phyloP scores from a whole-genome alignment of 30 jellyfish, hydroid and myxozoan genomes.

The Calvadosia cruxmelitensis region DNA sequence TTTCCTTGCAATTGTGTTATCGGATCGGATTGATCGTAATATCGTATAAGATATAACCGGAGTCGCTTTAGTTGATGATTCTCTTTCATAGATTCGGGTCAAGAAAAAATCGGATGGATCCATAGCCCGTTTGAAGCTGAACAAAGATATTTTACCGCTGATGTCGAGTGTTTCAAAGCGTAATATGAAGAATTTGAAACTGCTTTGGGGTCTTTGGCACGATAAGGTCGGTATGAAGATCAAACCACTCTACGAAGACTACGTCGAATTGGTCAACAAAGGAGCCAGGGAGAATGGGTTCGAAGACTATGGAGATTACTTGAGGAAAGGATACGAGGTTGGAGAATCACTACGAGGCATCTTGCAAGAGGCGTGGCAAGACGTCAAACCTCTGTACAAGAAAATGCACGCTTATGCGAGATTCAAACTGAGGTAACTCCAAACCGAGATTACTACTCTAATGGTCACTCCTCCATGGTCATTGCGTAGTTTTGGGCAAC shows the following conservation, averaged over 20 bases:
- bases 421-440: constrained; percentile 47
- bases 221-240: constrained; percentile 55
- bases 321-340: constrained; percentile 59
- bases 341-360: constrained; percentile 30
- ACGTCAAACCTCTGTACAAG: constrained; percentile 43
- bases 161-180: constrained; percentile 37
- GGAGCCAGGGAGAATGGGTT: constrained; percentile 80
- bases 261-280: constrained; percentile 57
- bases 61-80: no score
- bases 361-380: constrained; percentile 21
- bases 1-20: no score
- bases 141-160: constrained; percentile 45
- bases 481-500: no score
- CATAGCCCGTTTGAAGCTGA: constrained; percentile 35
- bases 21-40: no score
- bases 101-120: constrained; percentile 24
- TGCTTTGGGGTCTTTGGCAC: constrained; percentile 88
- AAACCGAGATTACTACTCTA: background rate
- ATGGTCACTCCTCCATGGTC: no score
- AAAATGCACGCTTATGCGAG: constrained; percentile 73
- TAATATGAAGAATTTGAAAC: constrained; percentile 19
- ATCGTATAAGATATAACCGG: no score
- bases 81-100: constrained; percentile 10
- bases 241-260: constrained; percentile 37
- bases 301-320: constrained; percentile 69